These are phyloP conservation scores for Craseonycteris thonglongyai DNA, from an alignment of 2,113 vertebrate species.

Conservation along the genomic window DNA sequence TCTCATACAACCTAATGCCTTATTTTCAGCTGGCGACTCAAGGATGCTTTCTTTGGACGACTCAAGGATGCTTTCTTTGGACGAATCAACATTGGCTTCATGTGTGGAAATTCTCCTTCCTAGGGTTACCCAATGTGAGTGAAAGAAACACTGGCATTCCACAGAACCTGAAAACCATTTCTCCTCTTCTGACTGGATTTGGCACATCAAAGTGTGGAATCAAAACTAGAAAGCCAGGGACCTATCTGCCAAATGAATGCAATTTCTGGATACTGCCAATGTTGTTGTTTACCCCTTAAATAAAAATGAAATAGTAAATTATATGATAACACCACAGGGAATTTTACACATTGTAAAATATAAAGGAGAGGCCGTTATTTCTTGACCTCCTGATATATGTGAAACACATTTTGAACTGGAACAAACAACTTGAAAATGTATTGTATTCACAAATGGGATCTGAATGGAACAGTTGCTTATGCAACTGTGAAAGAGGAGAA, in stretches of 20 bases:
- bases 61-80: slow-evolving; percentile 49
- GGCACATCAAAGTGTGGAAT: not conserved
- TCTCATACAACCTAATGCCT: slow-evolving; percentile 5
- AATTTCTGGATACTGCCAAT: not conserved
- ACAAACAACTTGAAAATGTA: slow-evolving; percentile 31
- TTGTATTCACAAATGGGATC: slow-evolving; percentile 27
- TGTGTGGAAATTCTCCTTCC: slow-evolving; percentile 36
- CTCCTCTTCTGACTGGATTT: not conserved
- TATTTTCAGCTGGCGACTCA: slow-evolving; percentile 21
- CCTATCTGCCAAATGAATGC: not conserved
- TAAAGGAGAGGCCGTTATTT: slow-evolving; percentile 9
- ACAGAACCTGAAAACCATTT: slow-evolving; percentile 16
- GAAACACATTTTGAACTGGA: slow-evolving; percentile 33
- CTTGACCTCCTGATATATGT: slow-evolving; percentile 8
- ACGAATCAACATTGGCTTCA: slow-evolving; percentile 24
- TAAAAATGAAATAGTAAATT: slow-evolving; percentile 41
- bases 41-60: slow-evolving; percentile 55
- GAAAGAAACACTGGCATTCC: slow-evolving; percentile 36
- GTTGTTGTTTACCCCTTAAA: slow-evolving; percentile 35
- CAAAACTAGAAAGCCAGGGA: not conserved
- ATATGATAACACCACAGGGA: slow-evolving; percentile 3
- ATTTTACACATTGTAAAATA: slow-evolving; percentile 34
- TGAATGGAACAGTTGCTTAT: slow-evolving; percentile 32
- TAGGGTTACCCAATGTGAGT: not conserved
- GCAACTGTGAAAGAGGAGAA: slow-evolving; percentile 29